Evolutionary conservation across 1,140 invertebrate species (phyloP).

Genomic region (Drosophila kohkoa): DNA sequence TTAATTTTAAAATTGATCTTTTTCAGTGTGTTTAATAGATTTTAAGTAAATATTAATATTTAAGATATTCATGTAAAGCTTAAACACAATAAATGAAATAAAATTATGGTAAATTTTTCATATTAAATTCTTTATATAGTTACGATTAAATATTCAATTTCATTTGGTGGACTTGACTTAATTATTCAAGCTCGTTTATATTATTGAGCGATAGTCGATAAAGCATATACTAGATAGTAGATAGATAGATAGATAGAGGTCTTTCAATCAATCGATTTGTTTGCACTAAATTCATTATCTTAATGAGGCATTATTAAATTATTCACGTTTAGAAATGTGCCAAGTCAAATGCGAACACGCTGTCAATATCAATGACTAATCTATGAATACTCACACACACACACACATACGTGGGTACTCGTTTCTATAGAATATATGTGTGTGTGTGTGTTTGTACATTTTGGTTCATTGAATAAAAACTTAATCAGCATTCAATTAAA

Average conservation of each 20-base stretch:
- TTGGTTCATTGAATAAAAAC: slow-evolving; percentile 78
- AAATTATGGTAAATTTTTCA: no score
- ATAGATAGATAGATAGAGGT: slow-evolving; percentile 21
- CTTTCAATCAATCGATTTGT: slow-evolving; percentile 42
- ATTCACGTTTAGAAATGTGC: slow-evolving; percentile 76
- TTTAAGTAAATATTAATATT: no score
- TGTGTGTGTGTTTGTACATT: slow-evolving; percentile 26
- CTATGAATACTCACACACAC: slow-evolving; percentile 37
- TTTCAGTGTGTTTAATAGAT: no score
- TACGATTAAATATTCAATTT: no score
- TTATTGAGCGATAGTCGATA: slow-evolving; percentile 7
- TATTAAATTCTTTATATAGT: no score
- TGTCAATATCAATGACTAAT: slow-evolving; percentile 77
- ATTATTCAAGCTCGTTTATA: no score
- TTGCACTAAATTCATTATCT: slow-evolving; percentile 79
- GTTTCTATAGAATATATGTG: slow-evolving; percentile 13
- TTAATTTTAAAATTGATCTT: no score
- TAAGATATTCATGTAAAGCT: no score
- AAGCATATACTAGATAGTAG: neutral
- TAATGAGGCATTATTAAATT: slow-evolving; percentile 80
- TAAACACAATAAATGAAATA: no score
- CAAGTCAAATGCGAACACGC: slow-evolving; percentile 56
- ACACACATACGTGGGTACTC: slow-evolving; percentile 3
- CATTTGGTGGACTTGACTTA: no score
- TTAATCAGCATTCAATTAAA: slow-evolving; percentile 82